Evolutionary conservation across 2,113 vertebrate genomes (phyloP), one percentile per base, ranked within the genome.

Genomic region (Aegotheles bennettii): DNA sequence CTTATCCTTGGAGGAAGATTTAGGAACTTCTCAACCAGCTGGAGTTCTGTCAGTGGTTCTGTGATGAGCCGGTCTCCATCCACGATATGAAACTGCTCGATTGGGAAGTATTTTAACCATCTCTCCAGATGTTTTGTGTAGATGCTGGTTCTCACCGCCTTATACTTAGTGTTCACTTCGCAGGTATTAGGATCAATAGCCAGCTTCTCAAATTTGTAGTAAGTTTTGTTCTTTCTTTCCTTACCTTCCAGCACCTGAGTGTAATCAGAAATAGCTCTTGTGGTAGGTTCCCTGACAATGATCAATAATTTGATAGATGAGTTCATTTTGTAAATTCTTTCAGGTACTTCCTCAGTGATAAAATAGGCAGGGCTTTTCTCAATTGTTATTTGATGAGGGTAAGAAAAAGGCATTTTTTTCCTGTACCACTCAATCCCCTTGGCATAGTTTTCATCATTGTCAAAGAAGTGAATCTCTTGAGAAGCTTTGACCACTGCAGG

Each of bases 241-340:
- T 99, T 99, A 51, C 99, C 99, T 97, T 99, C 99, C 96, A 99
- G 98, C 94, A 99, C 99, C 97, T 99, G 99, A 92, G 99, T 99
- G 90, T 99, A 99, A 98, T 99, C 99, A 35, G 99, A 99, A 97
- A 99, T 98, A 90, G 99, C 98, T 96, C 99, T 98, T 94, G 99
- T 99, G 90, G 99, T 99, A 82, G 99, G 99, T 95, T 99, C 99
- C 51, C 99, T 98, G 93, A 99, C 99, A 84, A 99, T 99, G 96
- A 99, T 98, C 96, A 99, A 93, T 97, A 99, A 96, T 96, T 99
- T 99, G 97, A 99, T 98, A 97, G 99, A 99, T 59, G 99, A 99
- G 97, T 99, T 99, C 99, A 99, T 99, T 97, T 99, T 99, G 97
- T 99, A 99, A 97, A 99, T 99, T 97, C 99, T 98, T 97, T 99